Base-by-base conservation (phyloP, 2,888 invertebrate species). In the Tetanocera ferruginea region DNA sequence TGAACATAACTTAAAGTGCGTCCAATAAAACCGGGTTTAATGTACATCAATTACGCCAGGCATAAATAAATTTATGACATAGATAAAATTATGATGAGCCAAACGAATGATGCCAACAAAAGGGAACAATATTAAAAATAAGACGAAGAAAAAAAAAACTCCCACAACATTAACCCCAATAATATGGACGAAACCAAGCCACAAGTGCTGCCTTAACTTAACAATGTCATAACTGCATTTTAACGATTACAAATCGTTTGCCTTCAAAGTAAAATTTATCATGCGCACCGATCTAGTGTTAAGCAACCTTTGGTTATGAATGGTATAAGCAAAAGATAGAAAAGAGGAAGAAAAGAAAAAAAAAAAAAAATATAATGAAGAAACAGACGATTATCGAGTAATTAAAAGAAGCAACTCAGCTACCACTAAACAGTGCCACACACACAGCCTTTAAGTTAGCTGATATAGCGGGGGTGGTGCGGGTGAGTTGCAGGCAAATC, bases 181-280 rank as follows among this genome's bases (percentile, higher is more conserved):
- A 43, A 43, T 43, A 43, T 14, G 43, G 2, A 3, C 11, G 6
- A 43, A 11, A 11, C 11, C 43, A 43, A 43, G 43, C 43, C 43
- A 43, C 64, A 28, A 69, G 49, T 17, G 60, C 73, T 62, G 55
- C 55, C 43, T n/a, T n/a, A 37, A 72, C 23, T 74, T 66, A 75
- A 75, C 75, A 67, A 51, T 28, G 49, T 66, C 49, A 75, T 75
- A 66, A 75, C 37, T 52, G 31, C 66, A n/a, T 55, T 75, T 67
- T 75, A 75, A 75, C 55, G 75, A 75, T 75, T 75, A 66, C 75
- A 75, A 75, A 75, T 75, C 52, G 66, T 55, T 67, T 49, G 23
- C 67, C 55, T 55, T 75, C 75, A 75, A 75, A 75, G 52, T 67
- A 43, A 66, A 75, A 75, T 75, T 75, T 75, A 75, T 75, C 66